Evolutionary conservation across 37 sponge, comb jelly and placozoan genomes (phyloP).

Genomic region (Halichondria panicea): DNA sequence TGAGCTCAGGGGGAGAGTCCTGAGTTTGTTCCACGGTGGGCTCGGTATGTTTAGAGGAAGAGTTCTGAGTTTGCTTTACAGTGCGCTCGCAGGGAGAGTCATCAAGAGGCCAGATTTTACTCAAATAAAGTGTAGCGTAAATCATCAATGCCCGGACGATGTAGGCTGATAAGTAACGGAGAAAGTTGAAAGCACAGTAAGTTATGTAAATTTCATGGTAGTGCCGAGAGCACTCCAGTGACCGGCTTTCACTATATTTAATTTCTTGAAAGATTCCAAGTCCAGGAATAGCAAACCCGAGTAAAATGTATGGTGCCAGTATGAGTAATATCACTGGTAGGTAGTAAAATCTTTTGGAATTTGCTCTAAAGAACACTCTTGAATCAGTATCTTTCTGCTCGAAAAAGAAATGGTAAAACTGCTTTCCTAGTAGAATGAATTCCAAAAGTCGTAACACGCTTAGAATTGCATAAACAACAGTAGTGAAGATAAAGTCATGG

Average conservation of each 20-base stretch:
- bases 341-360: not conserved
- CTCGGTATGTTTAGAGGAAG: too few relatives aligned
- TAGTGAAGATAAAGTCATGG: conserved; percentile 10
- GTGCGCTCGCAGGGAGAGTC: not conserved
- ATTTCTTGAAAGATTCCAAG: conserved; percentile 19
- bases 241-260: not conserved
- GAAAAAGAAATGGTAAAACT: not conserved
- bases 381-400: not conserved
- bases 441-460: conserved; percentile 4
- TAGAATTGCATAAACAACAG: not conserved
- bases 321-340: not conserved
- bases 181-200: conserved; percentile 16
- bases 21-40: too few relatives aligned
- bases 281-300: conserved; percentile 9
- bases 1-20: not conserved
- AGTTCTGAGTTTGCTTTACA: not conserved
- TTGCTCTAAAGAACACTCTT: not conserved
- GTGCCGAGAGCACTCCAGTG: not conserved
- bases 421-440: conserved; percentile 2
- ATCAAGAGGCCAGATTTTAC: not conserved
- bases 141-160: conserved; percentile 6
- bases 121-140: not conserved
- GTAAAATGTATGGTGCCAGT: conserved; percentile 4
- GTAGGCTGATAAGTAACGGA: conserved; percentile 5
- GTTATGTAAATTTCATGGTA: not conserved